phyloP scores from a whole-genome alignment of 2,888 invertebrate species.

The Ophion slaviceki region DNA sequence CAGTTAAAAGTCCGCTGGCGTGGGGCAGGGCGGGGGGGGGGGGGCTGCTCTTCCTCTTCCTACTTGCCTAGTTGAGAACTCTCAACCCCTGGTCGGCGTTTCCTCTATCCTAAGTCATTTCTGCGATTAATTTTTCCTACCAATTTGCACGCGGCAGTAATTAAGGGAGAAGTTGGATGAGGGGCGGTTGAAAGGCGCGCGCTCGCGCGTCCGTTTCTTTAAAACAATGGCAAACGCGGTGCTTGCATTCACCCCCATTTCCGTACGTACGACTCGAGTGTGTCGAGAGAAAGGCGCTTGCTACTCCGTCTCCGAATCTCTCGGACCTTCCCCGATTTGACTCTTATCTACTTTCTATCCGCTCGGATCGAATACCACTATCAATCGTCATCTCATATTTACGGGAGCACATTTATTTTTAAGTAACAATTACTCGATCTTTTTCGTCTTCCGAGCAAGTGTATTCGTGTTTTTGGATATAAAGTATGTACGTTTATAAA shows the following conservation, averaged over 20 bases:
- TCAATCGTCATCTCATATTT: no score
- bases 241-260: constrained; percentile 54
- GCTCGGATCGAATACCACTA: no score
- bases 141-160: constrained; percentile 84
- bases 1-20: neutral
- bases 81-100: constrained; percentile 43
- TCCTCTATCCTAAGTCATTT: constrained; percentile 81
- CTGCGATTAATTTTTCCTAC: constrained; percentile 84
- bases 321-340: no score
- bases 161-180: constrained; percentile 82
- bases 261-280: neutral
- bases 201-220: constrained; percentile 59
- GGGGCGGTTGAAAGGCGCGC: constrained; percentile 64
- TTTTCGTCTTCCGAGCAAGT: no score
- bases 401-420: no score
- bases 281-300: no score
- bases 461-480: no score
- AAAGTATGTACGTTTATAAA: no score
- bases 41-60: constrained; percentile 80
- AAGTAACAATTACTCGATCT: no score
- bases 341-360: no score
- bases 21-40: constrained; percentile 25
- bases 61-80: constrained; percentile 70
- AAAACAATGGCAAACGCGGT: constrained; percentile 79
- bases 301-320: no score